Evolutionary conservation across 2,113 vertebrate genomes (phyloP).

Genomic region (Paradoxurus hermaphroditus): DNA sequence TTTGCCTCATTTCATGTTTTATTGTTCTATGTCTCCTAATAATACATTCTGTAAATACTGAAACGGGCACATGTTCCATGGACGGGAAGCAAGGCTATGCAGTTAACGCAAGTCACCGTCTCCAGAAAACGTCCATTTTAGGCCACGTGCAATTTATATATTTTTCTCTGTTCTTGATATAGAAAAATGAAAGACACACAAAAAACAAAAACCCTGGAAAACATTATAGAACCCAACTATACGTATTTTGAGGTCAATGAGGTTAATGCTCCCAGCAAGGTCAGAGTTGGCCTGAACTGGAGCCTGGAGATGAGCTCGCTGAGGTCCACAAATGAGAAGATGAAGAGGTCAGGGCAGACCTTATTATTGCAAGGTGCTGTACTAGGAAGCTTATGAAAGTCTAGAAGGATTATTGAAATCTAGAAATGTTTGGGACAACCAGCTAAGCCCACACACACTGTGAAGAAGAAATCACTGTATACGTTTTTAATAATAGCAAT

Average conservation of each 20-base stretch:
- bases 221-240: background rate
- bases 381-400: background rate
- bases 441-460: background rate
- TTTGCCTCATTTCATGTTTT: constrained; percentile 34
- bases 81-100: background rate
- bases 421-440: background rate
- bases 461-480: constrained; percentile 13
- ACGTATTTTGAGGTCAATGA: background rate
- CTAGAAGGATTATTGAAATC: background rate
- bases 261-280: background rate
- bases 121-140: background rate
- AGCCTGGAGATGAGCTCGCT: background rate
- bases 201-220: background rate
- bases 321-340: background rate
- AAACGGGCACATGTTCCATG: background rate
- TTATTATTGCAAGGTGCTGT: background rate
- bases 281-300: background rate
- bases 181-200: background rate
- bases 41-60: constrained; percentile 27
- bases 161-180: background rate
- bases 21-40: constrained; percentile 19
- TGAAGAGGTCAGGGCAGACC: background rate
- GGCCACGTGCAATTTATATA: background rate
- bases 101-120: background rate
- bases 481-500: background rate